Evolutionary conservation across 2,113 vertebrate species (phyloP), one percentile per base, ranked within the genome.

Genomic region (Amblyopsis rosae): DNA sequence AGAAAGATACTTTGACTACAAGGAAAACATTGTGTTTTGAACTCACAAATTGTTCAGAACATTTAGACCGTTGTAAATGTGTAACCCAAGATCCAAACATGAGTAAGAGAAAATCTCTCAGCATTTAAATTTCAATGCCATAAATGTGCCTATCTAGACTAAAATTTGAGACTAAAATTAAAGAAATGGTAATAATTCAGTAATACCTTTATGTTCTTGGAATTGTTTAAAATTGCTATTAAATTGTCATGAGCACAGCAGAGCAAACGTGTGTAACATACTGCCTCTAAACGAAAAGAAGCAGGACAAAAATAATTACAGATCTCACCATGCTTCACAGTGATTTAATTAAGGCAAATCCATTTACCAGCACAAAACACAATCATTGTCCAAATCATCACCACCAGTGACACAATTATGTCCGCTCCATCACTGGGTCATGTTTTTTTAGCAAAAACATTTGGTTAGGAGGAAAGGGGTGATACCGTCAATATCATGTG

Each of bases 401-500:
- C 1, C 68, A 16, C 1, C 68, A 16, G 65, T 1, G 3, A n/a
- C 13, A 68, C 46, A 59, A 54, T n/a, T 17, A n/a, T 4, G 45
- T 32, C 67, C 26, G 26, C 56, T 48, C 26, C 26, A 15, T 58
- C 6, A 10, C 49, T 41, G 7, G 9, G 13, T 7, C 13, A 8
- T 4, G 13, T 53, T 10, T 35, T 15, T 58, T 10, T 1, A 5
- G 26, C 35, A 41, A 41, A 41, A 41, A 41, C 35, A 41, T 8
- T 2, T 13, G 26, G 59, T n/a, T 16, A 2, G 33, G 12, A 47
- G 73, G 50, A 77, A 79, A 77, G 58, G 26, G 16, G 26, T 2
- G 51, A 79, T 79, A 72, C 59, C 62, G 12, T 64, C 13, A 15
- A 6, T 50, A 62, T 54, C 65, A 41, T 7, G 35, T 59, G 32